Evolutionary conservation across 2,888 invertebrate species (phyloP).

Genomic region (Thelaira solivaga): DNA sequence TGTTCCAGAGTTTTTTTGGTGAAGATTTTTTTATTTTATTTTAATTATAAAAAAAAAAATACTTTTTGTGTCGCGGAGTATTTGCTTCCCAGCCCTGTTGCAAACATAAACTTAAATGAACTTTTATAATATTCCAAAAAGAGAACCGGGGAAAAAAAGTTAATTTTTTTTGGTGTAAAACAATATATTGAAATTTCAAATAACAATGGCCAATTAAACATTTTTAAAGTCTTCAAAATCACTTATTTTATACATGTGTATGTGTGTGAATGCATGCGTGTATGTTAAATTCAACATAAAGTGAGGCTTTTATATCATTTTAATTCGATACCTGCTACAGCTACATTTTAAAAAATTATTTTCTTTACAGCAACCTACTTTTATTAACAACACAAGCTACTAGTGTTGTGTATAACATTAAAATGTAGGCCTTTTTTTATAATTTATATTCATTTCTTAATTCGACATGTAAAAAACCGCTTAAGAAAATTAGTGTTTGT

Average conservation of each 20-base stretch:
- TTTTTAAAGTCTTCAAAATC: conserved; percentile 60
- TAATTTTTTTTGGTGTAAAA: no score
- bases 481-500: conserved; percentile 19
- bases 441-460: conserved; percentile 6
- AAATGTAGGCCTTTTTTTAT: conserved; percentile 27
- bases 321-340: conserved; percentile 44
- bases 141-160: no score
- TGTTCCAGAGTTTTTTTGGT: no score
- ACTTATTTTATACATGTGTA: conserved; percentile 1
- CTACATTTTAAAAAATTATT: background rate
- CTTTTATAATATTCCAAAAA: no score
- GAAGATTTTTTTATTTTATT: no score
- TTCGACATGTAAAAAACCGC: background rate
- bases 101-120: no score
- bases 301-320: background rate
- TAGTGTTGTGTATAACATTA: conserved; percentile 40
- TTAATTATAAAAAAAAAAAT: no score
- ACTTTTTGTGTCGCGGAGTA: no score
- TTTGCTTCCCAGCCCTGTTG: no score
- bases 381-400: conserved; percentile 24
- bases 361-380: conserved; percentile 3
- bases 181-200: no score
- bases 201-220: conserved; percentile 61
- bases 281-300: background rate
- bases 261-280: no score